phyloP scores from a whole-genome alignment of 2,113 vertebrate species.

The Caretta caretta region DNA sequence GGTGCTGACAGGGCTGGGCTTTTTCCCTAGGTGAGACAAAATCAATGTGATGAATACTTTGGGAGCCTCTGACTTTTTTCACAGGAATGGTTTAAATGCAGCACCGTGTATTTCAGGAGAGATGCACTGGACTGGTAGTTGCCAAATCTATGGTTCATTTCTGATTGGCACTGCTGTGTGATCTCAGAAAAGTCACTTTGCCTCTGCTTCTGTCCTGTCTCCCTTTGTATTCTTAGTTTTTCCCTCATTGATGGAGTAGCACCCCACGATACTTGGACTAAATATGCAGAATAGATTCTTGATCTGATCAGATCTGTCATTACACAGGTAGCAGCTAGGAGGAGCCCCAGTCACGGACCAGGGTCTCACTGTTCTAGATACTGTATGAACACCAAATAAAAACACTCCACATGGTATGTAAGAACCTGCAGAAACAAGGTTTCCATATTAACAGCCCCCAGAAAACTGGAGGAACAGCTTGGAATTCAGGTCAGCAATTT shows the following conservation, averaged over 20 bases:
- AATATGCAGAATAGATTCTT: neutral
- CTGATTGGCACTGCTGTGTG: neutral
- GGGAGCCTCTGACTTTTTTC: neutral
- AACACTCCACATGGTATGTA: accelerated
- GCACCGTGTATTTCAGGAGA: neutral
- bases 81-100: neutral
- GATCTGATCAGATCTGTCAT: too few species aligned
- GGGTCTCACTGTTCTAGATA: too few species aligned
- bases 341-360: too few species aligned
- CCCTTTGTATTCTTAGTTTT: neutral
- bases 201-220: neutral
- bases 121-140: neutral
- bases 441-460: neutral
- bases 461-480: accelerated
- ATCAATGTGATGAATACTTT: neutral
- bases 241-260: too few species aligned
- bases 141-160: neutral
- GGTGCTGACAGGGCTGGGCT: neutral
- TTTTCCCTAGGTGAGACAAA: neutral
- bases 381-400: accelerated
- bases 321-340: too few species aligned
- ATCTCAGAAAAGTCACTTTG: neutral
- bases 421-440: accelerated
- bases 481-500: accelerated
- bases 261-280: neutral